Evolutionary conservation across 2,797 vertebrate genomes (phyloP), one percentile per base, ranked within the genome.

Genomic region (Kryptolebias ocellatus): DNA sequence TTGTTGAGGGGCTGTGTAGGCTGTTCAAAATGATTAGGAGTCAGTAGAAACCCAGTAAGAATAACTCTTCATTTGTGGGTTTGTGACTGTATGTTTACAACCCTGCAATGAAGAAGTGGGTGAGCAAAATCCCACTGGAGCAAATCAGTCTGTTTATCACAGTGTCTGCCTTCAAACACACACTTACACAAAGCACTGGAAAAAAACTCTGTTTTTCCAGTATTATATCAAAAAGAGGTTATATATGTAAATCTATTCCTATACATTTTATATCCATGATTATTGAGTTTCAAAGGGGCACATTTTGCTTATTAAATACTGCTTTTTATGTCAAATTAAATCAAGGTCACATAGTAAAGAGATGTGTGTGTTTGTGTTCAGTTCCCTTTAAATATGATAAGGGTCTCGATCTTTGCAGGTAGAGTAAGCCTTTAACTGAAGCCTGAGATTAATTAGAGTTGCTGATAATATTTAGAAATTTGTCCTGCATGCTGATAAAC

Each of bases 361-460:
- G 31, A 39, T 10, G 10, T 27, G 24, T 17, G 24, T 3, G 5
- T 29, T 39, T 53, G 57, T 7, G 46, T 28, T 52, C n/a, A 31
- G 44, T 6, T 45, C 44, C 16, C 16, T 39, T 42, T 42, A 34
- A 28, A 51, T 47, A 52, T 17, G 18, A 18, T 49, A 58, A 72
- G 80, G 44, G 44, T 47, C 70, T 68, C 61, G 63, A 82, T 81
- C 62, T 76, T 76, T 2, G 10, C 37, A 39, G 37, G 37, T 24
- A 24, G 20, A 24, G 20, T 24, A 24, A 45, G 74, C 66, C 55
- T 78, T 54, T 24, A 52, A 51, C 73, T 52, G 71, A 67, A 80
- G 76, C 67, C 54, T 31, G 52, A 81, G 78, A 80, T 89, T 83
- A 89, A 88, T 86, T 84, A 84, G 78, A 88, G 76, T 58, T 77